Evolutionary conservation across 2,797 vertebrate genomes (phyloP), one percentile per base, ranked within the genome.

Genomic region (Dryobates pubescens): DNA sequence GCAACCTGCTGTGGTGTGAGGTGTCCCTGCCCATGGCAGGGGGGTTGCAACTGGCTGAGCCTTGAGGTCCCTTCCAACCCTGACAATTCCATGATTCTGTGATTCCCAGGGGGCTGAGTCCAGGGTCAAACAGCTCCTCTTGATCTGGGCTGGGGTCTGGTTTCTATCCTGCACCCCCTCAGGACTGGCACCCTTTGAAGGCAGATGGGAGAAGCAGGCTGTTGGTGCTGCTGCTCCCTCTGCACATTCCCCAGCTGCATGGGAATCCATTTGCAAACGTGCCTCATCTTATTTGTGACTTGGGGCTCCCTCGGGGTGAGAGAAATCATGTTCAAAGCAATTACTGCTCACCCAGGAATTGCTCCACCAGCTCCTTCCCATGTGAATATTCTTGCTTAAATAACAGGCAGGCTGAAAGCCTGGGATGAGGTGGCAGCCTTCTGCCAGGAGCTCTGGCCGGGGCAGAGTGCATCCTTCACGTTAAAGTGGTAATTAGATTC

Each of bases 281-380:
- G 57, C 56, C 86, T 90, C 83, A 59, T 82, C 91, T 71, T 70
- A 45, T 26, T 73, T 71, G 77, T 90, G 91, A 56, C 65, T 93
- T 63, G 15, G 6, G 38, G 6, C 36, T 93, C 89, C 86, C 77
- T 51, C 30, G 73, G 58, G 83, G 70, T 53, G 16, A 19, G 49
- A 26, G 49, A 29, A 86, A 69, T 81, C 13, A 1, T 26, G 62
- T 71, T 83, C 81, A 74, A 71, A 53, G 49, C 92, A 84, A 59
- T 94, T 93, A 67, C 81, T 67, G 19, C 2, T 86, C 93, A 76
- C 77, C 57, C 83, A 80, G 89, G 83, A 77, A 47, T 32, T 57
- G 61, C 53, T 88, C 73, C 32, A 27, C 64, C 61, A 18, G 47
- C 12, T 64, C 7, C 62, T 20, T 82, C 82, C 91, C 74, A 11